Evolutionary conservation across 35 echinoderm and acorn worm genomes (phyloP).

Genomic region (Acanthaster planci): DNA sequence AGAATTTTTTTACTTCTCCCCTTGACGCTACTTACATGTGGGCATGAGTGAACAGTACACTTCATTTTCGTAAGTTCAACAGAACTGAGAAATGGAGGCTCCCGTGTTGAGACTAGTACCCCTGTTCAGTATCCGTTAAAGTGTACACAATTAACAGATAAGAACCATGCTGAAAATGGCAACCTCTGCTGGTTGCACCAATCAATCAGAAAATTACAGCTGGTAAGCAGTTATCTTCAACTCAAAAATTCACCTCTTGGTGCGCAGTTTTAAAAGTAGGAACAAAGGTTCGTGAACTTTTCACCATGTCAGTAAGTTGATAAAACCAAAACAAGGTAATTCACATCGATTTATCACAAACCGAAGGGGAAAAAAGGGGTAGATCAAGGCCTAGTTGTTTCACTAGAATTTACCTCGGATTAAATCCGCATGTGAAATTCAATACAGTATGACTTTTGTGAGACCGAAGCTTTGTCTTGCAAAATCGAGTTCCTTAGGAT

Average conservation of each 20-base stretch:
- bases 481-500: no score
- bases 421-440: no score
- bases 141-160: background rate
- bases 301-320: background rate
- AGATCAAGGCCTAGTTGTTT: conserved; percentile 4
- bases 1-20: no score
- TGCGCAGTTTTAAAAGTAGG: background rate
- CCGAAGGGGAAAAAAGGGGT: background rate
- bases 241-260: background rate
- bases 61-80: background rate
- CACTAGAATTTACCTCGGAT: no score
- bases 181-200: background rate
- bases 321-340: background rate
- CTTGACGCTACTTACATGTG: background rate
- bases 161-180: background rate
- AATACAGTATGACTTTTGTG: no score
- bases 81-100: background rate
- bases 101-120: background rate
- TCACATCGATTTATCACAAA: background rate
- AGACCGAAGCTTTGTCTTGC: no score
- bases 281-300: background rate
- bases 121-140: background rate
- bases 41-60: background rate
- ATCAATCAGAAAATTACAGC: background rate
- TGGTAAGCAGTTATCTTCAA: background rate